Conservation (phyloP, 1,140 invertebrate species). For the Calycopis cecrops region DNA sequence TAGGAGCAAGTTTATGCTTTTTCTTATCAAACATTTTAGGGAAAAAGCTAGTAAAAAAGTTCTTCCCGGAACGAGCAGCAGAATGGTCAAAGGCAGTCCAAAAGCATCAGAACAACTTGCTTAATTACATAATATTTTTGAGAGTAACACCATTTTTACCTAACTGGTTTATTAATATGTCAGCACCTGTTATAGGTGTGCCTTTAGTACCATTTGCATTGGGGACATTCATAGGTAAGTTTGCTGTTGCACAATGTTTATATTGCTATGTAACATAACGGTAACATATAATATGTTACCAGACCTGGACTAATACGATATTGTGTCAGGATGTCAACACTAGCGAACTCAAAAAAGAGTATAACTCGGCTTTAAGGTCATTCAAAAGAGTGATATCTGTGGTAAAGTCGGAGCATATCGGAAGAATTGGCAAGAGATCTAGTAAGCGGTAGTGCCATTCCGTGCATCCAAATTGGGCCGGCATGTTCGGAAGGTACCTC, state of each 20-base stretch:
- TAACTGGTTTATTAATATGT: conserved; percentile 99
- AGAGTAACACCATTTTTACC: conserved; percentile 98
- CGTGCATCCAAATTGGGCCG: no score
- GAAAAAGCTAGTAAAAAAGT: conserved; percentile 87
- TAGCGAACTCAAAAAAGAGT: no score
- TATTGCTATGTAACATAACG: no score
- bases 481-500: no score
- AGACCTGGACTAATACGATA: no score
- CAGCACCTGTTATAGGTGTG: conserved; percentile 97
- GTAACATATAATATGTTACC: no score
- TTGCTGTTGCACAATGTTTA: background rate
- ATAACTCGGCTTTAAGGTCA: no score
- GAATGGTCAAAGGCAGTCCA: conserved; percentile 91
- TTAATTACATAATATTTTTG: conserved; percentile 98
- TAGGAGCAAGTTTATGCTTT: conserved; percentile 97
- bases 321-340: no score
- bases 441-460: no score
- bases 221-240: conserved; percentile 91
- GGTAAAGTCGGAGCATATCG: no score
- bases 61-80: conserved; percentile 91
- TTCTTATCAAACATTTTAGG: conserved; percentile 93
- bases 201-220: conserved; percentile 93
- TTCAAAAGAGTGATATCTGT: no score
- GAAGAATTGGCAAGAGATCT: no score
- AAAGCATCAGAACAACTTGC: conserved; percentile 90